Conservation (phyloP, 2,113 vertebrate genomes). For the Neodontobutis hainanensis region DNA sequence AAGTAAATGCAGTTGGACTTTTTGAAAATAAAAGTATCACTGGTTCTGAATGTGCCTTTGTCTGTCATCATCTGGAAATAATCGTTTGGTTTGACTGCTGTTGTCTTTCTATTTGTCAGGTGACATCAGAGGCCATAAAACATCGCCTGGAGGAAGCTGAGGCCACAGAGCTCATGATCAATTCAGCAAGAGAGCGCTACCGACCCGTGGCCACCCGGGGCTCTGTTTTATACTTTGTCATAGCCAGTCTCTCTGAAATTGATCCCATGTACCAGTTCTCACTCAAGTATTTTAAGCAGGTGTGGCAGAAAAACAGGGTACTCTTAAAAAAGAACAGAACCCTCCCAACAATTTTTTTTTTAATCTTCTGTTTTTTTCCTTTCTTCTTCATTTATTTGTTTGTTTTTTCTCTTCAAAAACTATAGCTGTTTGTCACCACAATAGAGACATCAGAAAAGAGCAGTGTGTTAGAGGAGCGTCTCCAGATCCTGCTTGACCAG, state of each 20-base stretch:
- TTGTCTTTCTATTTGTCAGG: constrained; percentile 38
- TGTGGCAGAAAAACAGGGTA: constrained; percentile 30
- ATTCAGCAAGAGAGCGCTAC: constrained; percentile 78
- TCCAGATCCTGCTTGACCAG: constrained; percentile 75
- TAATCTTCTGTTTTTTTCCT: neutral
- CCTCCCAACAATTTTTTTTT: too few relatives aligned
- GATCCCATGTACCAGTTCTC: constrained; percentile 87
- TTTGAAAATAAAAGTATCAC: neutral
- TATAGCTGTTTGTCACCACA: constrained; percentile 82
- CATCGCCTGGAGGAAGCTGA: constrained; percentile 79
- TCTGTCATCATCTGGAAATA: neutral
- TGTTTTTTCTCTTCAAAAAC: neutral
- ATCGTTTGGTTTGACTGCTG: neutral
- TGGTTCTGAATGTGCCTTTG: neutral
- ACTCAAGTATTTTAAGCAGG: constrained; percentile 89
- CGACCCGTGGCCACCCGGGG: constrained; percentile 78
- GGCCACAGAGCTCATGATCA: constrained; percentile 81
- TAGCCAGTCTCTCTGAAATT: constrained; percentile 83
- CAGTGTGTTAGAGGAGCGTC: constrained; percentile 68
- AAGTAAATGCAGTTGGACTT: constrained; percentile 59
- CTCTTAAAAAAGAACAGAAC: neutral
- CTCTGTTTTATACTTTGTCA: constrained; percentile 83
- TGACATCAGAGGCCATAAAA: constrained; percentile 82
- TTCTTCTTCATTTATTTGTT: neutral
- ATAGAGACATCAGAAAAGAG: constrained; percentile 76